Conservation (phyloP, 2,113 vertebrate genomes). For the Zosterops borbonicus region DNA sequence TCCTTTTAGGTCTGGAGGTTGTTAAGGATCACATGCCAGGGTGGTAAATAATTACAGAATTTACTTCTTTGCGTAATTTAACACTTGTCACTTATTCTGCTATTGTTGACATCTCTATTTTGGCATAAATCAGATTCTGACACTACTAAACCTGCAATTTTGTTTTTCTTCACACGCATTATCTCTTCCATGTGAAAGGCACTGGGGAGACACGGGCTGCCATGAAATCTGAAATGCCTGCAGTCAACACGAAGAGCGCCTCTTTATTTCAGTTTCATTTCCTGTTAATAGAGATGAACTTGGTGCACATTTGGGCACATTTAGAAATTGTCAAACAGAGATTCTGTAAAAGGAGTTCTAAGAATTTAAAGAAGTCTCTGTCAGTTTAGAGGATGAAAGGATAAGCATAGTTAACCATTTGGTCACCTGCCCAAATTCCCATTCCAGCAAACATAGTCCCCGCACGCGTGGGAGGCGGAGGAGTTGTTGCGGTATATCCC, state of each 20-base stretch:
- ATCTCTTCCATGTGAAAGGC: slow-evolving; percentile 68
- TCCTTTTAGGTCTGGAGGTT: slow-evolving; percentile 54
- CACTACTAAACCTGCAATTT: slow-evolving; percentile 79
- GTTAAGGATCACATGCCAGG: slow-evolving; percentile 47
- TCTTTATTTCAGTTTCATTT: slow-evolving; percentile 67
- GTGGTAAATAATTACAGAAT: slow-evolving; percentile 77
- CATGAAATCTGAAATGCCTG: slow-evolving; percentile 71
- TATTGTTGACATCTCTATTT: slow-evolving; percentile 76
- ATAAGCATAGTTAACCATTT: not conserved
- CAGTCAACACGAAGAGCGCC: slow-evolving; percentile 62
- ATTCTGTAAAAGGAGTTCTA: slow-evolving; percentile 44
- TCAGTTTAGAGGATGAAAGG: slow-evolving; percentile 25
- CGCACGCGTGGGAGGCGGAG: rapidly evolving
- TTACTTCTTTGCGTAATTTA: slow-evolving; percentile 73
- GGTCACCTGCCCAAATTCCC: not conserved
- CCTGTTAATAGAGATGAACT: slow-evolving; percentile 55
- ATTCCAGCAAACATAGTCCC: not conserved
- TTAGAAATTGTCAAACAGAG: slow-evolving; percentile 54
- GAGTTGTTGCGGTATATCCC: not conserved
- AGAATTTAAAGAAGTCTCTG: slow-evolving; percentile 35
- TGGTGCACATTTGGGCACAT: slow-evolving; percentile 42
- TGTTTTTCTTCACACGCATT: slow-evolving; percentile 72
- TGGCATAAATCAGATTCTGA: slow-evolving; percentile 79
- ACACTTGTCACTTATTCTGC: slow-evolving; percentile 76
- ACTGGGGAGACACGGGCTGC: slow-evolving; percentile 50